phyloP scores from a whole-genome alignment of 1,140 invertebrate genomes.

The Solen grandis region DNA sequence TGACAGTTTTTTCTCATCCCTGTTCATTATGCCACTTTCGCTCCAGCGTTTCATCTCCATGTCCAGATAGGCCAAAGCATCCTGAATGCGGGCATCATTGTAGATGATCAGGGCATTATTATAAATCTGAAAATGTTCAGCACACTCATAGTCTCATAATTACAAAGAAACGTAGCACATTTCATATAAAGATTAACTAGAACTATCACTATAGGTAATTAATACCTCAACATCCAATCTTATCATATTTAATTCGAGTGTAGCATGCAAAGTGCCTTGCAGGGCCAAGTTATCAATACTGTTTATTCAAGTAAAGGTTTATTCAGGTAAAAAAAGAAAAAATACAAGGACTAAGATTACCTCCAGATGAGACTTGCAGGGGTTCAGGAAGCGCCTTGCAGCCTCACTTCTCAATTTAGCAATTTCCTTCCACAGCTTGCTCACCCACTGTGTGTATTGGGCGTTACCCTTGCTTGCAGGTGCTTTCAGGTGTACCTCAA shows the following conservation, averaged over 20 bases:
- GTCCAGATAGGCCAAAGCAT: conserved; percentile 57
- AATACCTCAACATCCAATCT: no score
- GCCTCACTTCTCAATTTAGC: conserved; percentile 53
- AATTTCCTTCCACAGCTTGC: conserved; percentile 55
- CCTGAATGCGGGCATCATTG: conserved; percentile 11
- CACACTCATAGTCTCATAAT: no score
- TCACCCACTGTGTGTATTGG: conserved; percentile 64
- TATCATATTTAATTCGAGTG: no score
- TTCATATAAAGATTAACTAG: no score
- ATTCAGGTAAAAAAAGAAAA: no score
- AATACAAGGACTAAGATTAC: no score
- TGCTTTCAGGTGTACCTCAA: conserved; percentile 33
- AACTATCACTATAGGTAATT: no score
- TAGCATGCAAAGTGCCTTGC: no score
- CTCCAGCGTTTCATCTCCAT: conserved; percentile 37
- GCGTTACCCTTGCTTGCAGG: conserved; percentile 46
- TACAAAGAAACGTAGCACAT: no score
- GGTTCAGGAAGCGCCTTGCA: conserved; percentile 55
- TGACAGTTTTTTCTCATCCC: no score
- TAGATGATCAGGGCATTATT: conserved; percentile 65
- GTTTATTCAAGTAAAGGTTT: no score
- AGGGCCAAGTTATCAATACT: no score
- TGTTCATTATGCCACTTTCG: conserved; percentile 29
- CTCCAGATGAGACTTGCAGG: conserved; percentile 56
- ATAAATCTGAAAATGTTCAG: conserved; percentile 65